Percentiles rank a stretch among this genome's conserved stretches.
Conservation (phyloP, 2,797 vertebrate genomes). For the Notoglanidium macrostoma region DNA sequence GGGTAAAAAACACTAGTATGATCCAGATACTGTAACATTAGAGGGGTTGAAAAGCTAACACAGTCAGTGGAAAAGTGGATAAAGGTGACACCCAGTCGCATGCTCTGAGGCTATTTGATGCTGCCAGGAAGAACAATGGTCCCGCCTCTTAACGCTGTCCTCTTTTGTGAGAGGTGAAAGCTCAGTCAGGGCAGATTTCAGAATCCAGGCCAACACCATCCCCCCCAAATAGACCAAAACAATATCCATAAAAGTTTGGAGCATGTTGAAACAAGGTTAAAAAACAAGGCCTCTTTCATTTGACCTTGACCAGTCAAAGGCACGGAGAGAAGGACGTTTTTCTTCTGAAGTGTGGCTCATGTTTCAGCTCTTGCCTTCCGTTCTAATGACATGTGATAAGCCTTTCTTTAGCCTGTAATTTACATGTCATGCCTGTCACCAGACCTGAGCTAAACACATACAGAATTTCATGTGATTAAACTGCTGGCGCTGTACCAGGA, state of each 20-base stretch:
- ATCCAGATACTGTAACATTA: slow-evolving; percentile 37
- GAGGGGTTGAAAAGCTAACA: slow-evolving; percentile 35
- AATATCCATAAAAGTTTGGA: slow-evolving; percentile 26
- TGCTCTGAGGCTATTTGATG: slow-evolving; percentile 16
- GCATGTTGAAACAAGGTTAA: slow-evolving; percentile 25
- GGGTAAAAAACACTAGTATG: background rate
- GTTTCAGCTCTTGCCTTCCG: slow-evolving; percentile 33
- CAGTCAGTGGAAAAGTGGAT: slow-evolving; percentile 18
- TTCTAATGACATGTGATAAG: slow-evolving; percentile 39
- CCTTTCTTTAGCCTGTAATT: slow-evolving; percentile 51
- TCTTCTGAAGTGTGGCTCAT: slow-evolving; percentile 21
- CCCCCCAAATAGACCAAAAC: background rate
- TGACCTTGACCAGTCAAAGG: slow-evolving; percentile 37
- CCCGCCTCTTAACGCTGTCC: slow-evolving; percentile 14
- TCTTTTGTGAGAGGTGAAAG: slow-evolving; percentile 30
- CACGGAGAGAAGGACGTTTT: background rate
- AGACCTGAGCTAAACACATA: slow-evolving; percentile 32
- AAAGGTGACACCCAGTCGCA: slow-evolving; percentile 25
- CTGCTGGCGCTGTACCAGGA: slow-evolving; percentile 6
- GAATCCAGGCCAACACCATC: slow-evolving; percentile 5
- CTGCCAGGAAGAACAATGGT: slow-evolving; percentile 32
- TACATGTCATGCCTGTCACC: slow-evolving; percentile 47
- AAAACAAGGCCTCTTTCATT: background rate
- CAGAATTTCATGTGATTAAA: slow-evolving; percentile 22
- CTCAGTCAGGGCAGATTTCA: slow-evolving; percentile 27